Evolutionary conservation across 1,140 invertebrate species (phyloP).

Genomic region (Sinella curviseta): DNA sequence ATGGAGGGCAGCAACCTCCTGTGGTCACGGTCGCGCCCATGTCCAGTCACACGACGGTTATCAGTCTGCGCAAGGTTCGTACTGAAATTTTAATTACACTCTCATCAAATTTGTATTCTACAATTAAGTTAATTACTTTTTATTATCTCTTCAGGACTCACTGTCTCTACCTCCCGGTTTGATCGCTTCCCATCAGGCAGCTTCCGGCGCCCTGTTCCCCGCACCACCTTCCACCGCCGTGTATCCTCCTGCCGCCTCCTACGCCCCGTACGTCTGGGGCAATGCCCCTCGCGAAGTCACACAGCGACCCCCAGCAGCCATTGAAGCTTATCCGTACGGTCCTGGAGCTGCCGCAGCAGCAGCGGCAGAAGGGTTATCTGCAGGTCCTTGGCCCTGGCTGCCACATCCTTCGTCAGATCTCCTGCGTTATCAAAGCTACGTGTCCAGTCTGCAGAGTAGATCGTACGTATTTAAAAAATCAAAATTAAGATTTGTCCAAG

Average conservation of each 20-base stretch:
- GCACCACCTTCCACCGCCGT: not conserved
- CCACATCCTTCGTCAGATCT: slow-evolving; percentile 24
- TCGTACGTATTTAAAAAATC: slow-evolving; percentile 14
- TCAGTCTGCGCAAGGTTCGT: slow-evolving; percentile 25
- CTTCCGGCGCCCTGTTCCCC: not conserved
- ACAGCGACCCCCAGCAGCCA: not conserved
- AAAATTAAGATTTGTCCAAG: not conserved
- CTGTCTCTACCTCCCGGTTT: not conserved
- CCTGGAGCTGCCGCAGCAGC: too few species aligned
- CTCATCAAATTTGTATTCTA: not conserved
- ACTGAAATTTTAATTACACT: slow-evolving; percentile 18
- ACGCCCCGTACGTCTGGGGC: not conserved
- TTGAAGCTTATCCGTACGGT: not conserved
- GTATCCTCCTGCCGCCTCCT: not conserved
- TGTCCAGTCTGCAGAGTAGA: slow-evolving; percentile 23
- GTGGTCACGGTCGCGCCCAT: slow-evolving; percentile 48
- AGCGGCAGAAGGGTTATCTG: not conserved
- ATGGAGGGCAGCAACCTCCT: slow-evolving; percentile 31
- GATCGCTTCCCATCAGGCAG: too few species aligned
- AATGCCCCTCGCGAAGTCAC: not conserved
- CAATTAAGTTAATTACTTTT: slow-evolving; percentile 15
- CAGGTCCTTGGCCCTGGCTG: slow-evolving; percentile 29
- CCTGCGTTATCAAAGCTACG: slow-evolving; percentile 27
- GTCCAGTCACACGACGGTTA: slow-evolving; percentile 36
- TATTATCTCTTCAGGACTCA: not conserved